Percentiles rank a stretch among this genome's conserved stretches.
These are phyloP conservation scores for Hippolais icterina DNA, from an alignment of 2,113 vertebrate genomes.

Conservation along the genomic window DNA sequence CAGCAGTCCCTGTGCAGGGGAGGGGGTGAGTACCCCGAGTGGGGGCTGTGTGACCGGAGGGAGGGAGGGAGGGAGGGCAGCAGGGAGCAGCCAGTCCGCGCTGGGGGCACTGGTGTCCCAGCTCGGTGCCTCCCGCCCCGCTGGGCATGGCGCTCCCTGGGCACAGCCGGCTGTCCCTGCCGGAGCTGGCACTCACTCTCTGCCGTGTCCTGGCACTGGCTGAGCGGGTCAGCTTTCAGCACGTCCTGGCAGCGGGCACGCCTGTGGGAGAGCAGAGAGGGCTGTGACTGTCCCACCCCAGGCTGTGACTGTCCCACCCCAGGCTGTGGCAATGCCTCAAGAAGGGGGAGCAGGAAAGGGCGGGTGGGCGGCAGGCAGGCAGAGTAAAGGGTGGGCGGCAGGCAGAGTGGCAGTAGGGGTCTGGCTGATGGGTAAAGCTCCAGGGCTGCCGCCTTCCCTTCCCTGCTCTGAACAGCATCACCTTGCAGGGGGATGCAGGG, in stretches of 20 bases:
- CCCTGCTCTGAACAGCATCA: fast-evolving
- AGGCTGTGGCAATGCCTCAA: not conserved
- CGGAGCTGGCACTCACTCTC: constrained; percentile 67
- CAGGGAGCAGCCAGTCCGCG: fast-evolving
- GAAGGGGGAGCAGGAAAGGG: not conserved
- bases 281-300: fast-evolving
- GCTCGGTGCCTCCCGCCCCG: fast-evolving
- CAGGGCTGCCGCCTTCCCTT: not conserved
- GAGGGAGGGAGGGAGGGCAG: not conserved
- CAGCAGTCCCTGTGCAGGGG: not conserved
- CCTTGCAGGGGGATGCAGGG: not conserved
- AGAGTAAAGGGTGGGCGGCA: not conserved
- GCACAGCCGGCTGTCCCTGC: not conserved
- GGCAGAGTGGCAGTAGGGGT: not conserved
- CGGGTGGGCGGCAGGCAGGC: too few relatives aligned
- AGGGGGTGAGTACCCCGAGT: not conserved
- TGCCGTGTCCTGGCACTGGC: constrained; percentile 78
- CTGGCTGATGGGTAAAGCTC: not conserved
- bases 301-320: fast-evolving
- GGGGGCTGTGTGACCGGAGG: not conserved
- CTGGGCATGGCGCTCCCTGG: fast-evolving
- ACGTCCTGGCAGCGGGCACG: constrained; percentile 80
- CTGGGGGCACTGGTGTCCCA: not conserved
- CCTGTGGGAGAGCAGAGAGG: constrained; percentile 37
- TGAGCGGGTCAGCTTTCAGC: constrained; percentile 76